These are phyloP conservation scores for Umimayanthus kanabou DNA, from an alignment of 92 coral and sea anemone genomes.

Conservation along the genomic window DNA sequence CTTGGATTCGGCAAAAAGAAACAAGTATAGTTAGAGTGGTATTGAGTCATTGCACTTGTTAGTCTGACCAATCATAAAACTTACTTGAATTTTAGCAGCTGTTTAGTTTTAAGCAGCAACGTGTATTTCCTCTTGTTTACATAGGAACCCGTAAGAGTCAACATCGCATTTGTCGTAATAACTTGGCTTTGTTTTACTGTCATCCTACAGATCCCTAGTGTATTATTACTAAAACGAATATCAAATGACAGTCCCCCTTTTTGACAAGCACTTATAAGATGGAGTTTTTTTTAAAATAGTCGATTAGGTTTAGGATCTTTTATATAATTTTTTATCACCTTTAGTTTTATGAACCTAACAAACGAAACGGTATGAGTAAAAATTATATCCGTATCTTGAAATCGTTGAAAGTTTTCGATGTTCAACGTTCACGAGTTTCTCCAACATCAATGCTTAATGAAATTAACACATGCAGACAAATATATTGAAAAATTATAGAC, in stretches of 20 bases:
- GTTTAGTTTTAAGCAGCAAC: not conserved
- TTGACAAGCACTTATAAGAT: not conserved
- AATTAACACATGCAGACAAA: too few relatives aligned
- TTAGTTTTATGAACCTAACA: not conserved
- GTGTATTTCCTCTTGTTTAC: not conserved
- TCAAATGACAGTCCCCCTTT: not conserved
- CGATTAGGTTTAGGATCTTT: not conserved
- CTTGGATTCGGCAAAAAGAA: slow-evolving; percentile 69
- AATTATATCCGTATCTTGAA: not conserved
- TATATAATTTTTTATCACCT: not conserved
- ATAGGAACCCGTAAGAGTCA: not conserved
- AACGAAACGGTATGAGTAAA: not conserved
- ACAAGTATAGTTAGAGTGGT: slow-evolving; percentile 8
- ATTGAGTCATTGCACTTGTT: not conserved
- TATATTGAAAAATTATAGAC: too few relatives aligned
- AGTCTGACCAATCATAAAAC: not conserved
- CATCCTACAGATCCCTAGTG: not conserved
- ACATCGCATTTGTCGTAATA: not conserved
- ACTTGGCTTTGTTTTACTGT: slow-evolving; percentile 2
- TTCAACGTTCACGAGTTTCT: not conserved
- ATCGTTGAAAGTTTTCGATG: not conserved
- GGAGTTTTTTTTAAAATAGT: not conserved
- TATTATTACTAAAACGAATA: not conserved
- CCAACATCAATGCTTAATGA: not conserved
- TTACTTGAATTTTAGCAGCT: not conserved